Evolutionary conservation across 1,140 invertebrate species (phyloP).

Genomic region (Hylaeus volcanicus): DNA sequence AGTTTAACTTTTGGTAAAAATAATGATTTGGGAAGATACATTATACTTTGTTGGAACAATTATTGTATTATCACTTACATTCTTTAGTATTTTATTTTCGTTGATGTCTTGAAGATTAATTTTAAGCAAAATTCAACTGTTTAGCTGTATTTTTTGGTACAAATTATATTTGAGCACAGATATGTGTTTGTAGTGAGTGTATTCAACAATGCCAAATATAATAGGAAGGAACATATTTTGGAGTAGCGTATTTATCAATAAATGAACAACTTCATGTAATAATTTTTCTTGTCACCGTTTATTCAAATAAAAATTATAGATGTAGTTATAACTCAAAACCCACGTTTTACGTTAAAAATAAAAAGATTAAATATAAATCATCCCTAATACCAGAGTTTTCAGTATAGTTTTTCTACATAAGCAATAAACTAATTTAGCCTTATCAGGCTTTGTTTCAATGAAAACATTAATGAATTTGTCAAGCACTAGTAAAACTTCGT

Average conservation of each 20-base stretch:
- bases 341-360: conserved; percentile 25
- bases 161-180: neutral
- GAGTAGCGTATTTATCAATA: conserved; percentile 38
- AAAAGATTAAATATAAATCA: conserved; percentile 26
- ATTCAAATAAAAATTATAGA: conserved; percentile 56
- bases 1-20: neutral
- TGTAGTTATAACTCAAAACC: conserved; percentile 46
- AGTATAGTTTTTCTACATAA: conserved; percentile 3
- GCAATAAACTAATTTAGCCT: conserved; percentile 9
- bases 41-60: neutral
- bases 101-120: neutral
- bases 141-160: conserved; percentile 10
- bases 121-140: conserved; percentile 6
- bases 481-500: neutral
- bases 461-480: conserved; percentile 7
- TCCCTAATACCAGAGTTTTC: conserved; percentile 21
- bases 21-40: neutral
- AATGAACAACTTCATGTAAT: conserved; percentile 33
- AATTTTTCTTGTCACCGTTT: conserved; percentile 38
- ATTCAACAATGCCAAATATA: conserved; percentile 24
- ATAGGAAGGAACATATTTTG: conserved; percentile 20
- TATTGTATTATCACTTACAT: neutral
- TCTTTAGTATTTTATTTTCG: neutral
- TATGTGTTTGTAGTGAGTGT: conserved; percentile 2
- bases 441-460: neutral